phyloP scores from a whole-genome alignment of 2,797 vertebrate genomes.

The Sphenopsis melanotis region DNA sequence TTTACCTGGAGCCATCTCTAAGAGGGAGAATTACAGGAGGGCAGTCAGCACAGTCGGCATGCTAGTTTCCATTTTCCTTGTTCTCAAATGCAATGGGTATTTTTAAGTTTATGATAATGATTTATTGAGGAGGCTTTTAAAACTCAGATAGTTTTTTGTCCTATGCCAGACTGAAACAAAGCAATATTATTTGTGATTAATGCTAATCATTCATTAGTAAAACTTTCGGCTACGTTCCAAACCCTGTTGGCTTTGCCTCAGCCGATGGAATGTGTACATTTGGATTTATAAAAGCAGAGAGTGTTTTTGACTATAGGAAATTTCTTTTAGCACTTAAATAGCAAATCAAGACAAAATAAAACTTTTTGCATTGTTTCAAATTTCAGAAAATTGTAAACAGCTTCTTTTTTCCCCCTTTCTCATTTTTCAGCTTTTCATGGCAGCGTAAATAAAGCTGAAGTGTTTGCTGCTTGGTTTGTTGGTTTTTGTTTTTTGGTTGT shows the following conservation, averaged over 20 bases:
- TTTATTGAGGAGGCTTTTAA: conserved; percentile 6
- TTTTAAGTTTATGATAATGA: neutral
- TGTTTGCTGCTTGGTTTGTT: neutral
- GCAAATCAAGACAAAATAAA: neutral
- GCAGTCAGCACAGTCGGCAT: neutral
- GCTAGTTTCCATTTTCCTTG: neutral
- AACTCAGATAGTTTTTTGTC: neutral
- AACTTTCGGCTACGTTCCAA: neutral
- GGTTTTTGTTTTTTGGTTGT: too few species aligned
- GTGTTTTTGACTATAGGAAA: neutral
- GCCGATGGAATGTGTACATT: neutral
- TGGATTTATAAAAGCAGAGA: conserved; percentile 12
- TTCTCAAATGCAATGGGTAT: neutral
- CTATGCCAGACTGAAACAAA: neutral
- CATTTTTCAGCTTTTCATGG: neutral
- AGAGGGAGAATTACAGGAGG: neutral
- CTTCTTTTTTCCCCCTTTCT: neutral
- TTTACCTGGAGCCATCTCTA: neutral
- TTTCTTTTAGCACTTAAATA: conserved; percentile 1
- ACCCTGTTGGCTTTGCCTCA: neutral
- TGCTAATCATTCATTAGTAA: neutral
- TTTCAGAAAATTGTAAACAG: neutral
- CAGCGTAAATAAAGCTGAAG: neutral
- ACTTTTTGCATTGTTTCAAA: neutral
- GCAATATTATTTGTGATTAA: conserved; percentile 22